Conservation (phyloP, 2,888 invertebrate species). For the Amorpha juglandis region DNA sequence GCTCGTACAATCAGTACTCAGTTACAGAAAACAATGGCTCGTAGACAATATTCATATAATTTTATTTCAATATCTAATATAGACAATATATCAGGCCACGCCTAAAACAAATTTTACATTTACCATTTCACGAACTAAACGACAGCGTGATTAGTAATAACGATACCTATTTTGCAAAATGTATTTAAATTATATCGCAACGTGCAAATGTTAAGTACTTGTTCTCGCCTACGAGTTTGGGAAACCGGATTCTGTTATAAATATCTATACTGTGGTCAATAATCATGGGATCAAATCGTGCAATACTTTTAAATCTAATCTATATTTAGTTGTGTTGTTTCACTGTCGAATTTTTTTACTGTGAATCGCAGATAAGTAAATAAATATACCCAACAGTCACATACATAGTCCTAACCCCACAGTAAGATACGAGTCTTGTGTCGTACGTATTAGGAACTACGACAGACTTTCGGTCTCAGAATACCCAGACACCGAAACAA, state of each 20-base stretch:
- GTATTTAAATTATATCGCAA: conserved; percentile 6
- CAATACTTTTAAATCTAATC: neutral
- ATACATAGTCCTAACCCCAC: no score
- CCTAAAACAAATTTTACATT: conserved; percentile 21
- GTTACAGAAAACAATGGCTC: neutral
- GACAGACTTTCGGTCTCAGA: no score
- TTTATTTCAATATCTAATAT: neutral
- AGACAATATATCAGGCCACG: conserved; percentile 10
- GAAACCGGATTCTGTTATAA: conserved; percentile 13
- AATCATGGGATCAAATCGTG: neutral
- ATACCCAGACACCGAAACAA: no score
- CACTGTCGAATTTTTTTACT: no score
- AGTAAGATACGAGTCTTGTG: no score
- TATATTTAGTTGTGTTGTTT: no score
- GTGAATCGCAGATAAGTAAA: no score
- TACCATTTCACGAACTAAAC: conserved; percentile 22
- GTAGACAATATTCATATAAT: neutral
- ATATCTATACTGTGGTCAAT: neutral
- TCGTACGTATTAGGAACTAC: no score
- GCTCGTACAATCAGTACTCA: neutral
- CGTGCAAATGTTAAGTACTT: conserved; percentile 12
- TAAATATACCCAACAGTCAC: no score
- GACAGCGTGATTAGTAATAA: conserved; percentile 24
- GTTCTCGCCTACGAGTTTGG: conserved; percentile 17
- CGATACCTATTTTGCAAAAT: conserved; percentile 15